A percentile compares a stretch with the other conserved stretches of the same genome.
Evolutionary conservation across 2,888 invertebrate species (phyloP).

Genomic region (Exocentrus adspersus): DNA sequence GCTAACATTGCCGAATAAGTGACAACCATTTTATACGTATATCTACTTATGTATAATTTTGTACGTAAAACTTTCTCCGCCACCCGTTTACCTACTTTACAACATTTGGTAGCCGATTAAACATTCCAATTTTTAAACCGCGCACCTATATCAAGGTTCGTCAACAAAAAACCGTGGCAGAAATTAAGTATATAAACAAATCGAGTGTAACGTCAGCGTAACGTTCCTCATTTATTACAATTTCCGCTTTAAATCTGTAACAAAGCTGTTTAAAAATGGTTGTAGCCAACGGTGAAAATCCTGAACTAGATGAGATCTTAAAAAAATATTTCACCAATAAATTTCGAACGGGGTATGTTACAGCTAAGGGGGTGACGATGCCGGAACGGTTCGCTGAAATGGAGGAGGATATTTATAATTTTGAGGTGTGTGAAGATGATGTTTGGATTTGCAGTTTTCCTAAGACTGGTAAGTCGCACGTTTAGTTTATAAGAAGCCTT

Average conservation of each 20-base stretch:
- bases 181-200: constrained; percentile 11
- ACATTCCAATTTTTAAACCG: not conserved
- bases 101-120: not conserved
- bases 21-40: no score
- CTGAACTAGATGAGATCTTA: constrained; percentile 47
- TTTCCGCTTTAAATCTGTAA: not conserved
- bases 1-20: no score
- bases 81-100: not conserved
- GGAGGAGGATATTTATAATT: constrained; percentile 61
- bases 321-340: constrained; percentile 51
- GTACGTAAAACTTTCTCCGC: no score
- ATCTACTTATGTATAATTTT: no score
- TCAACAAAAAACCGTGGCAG: not conserved
- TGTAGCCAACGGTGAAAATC: constrained; percentile 23
- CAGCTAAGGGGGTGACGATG: constrained; percentile 59
- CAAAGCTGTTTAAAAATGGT: constrained; percentile 9
- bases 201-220: constrained; percentile 1
- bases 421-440: constrained; percentile 65
- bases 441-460: constrained; percentile 69
- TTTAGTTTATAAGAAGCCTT: no score
- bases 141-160: constrained; percentile 3
- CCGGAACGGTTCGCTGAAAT: constrained; percentile 61
- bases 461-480: constrained; percentile 64
- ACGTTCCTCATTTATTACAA: not conserved
- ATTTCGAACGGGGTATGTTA: constrained; percentile 53